Conservation (phyloP, 2,797 vertebrate genomes). For the Anguilla anguilla region DNA sequence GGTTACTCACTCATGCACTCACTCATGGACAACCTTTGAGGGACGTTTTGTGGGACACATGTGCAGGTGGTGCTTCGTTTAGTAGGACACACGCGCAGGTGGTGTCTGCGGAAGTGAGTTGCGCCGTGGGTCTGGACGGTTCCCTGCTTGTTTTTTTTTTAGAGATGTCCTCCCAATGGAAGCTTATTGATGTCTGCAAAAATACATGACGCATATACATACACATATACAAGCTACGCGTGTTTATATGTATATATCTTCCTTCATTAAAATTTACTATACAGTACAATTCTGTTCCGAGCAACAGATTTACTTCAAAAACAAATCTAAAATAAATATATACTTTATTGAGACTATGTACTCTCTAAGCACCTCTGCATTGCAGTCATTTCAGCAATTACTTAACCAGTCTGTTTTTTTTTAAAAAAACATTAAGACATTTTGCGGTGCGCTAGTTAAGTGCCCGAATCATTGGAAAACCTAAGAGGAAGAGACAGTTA, state of each 20-base stretch:
- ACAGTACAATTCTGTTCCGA: neutral
- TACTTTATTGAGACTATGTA: too few species aligned
- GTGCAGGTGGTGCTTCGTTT: too few species aligned
- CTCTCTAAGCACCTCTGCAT: too few species aligned
- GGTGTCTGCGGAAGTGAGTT: too few species aligned
- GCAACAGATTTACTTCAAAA: neutral
- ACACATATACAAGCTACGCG: neutral
- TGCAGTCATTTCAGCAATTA: neutral
- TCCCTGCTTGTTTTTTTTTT: neutral
- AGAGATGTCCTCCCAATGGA: neutral
- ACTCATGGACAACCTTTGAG: too few species aligned
- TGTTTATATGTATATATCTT: neutral
- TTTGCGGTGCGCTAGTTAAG: neutral
- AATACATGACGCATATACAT: neutral
- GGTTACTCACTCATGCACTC: too few species aligned
- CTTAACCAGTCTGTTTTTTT: neutral
- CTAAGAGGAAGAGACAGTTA: neutral
- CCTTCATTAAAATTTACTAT: neutral
- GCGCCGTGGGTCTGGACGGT: too few species aligned
- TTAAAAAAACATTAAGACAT: neutral
- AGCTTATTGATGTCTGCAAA: neutral
- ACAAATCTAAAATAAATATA: neutral
- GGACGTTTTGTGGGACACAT: too few species aligned
- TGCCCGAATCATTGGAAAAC: neutral
- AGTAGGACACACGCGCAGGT: too few species aligned